Evolutionary conservation across 2,797 vertebrate species (phyloP).

Genomic region (Mormyrus proboscirostris): DNA sequence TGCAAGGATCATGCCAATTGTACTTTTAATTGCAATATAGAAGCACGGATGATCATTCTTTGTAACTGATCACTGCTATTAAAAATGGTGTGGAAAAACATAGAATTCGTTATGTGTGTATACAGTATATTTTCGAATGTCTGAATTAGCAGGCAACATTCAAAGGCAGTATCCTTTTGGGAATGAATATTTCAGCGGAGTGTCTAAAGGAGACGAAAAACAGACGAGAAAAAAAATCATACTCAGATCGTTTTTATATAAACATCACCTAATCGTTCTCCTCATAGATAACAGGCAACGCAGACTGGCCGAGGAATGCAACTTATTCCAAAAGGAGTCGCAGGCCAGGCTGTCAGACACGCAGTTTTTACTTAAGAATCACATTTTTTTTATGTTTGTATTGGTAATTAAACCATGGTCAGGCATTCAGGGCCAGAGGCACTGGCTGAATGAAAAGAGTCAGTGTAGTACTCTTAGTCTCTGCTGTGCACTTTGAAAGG

Average conservation of each 20-base stretch:
- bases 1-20: constrained; percentile 49
- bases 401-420: neutral
- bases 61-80: constrained; percentile 34
- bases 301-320: neutral
- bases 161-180: neutral
- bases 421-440: neutral
- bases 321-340: neutral
- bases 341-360: neutral
- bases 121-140: neutral
- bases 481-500: neutral
- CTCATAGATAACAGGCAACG: neutral
- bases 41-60: constrained; percentile 45
- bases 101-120: neutral
- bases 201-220: neutral
- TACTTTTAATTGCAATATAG: constrained; percentile 63
- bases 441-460: neutral
- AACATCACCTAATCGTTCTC: constrained; percentile 12
- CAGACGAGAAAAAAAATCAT: neutral
- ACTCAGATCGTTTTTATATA: constrained; percentile 4
- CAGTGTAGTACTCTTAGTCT: neutral
- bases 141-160: neutral
- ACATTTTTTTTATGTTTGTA: neutral
- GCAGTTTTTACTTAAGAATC: neutral
- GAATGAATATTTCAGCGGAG: neutral
- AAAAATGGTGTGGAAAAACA: neutral